phyloP scores from a whole-genome alignment of 2,113 vertebrate genomes.

The Melanerpes aurifrons region DNA sequence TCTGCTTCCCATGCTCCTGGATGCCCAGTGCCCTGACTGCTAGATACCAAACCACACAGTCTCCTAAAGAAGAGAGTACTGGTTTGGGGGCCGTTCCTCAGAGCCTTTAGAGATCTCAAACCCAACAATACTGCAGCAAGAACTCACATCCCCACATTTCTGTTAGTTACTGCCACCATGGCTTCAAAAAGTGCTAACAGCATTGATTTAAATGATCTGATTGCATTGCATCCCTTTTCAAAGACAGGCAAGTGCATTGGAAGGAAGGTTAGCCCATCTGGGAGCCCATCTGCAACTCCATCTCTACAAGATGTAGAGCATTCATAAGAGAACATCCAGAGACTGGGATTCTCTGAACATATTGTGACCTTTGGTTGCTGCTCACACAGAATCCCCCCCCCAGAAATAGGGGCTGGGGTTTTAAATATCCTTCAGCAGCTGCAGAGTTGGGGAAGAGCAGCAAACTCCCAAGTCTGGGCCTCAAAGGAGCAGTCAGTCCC shows the following conservation, averaged over 20 bases:
- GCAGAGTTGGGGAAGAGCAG: slow-evolving; percentile 10
- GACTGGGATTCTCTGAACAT: slow-evolving; percentile 61
- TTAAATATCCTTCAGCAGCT: slow-evolving; percentile 52
- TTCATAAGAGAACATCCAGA: slow-evolving; percentile 66
- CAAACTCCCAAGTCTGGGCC: background rate
- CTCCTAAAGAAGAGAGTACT: background rate
- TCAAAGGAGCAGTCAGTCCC: slow-evolving; percentile 45
- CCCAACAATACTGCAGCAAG: background rate
- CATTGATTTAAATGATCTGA: slow-evolving; percentile 49
- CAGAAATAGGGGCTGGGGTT: slow-evolving; percentile 24
- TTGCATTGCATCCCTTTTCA: slow-evolving; percentile 42
- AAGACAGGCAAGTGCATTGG: slow-evolving; percentile 17
- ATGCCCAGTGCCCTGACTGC: background rate
- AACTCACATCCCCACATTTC: background rate
- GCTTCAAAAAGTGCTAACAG: slow-evolving; percentile 56
- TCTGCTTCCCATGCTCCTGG: background rate
- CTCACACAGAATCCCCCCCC: slow-evolving; percentile 37
- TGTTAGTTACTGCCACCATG: slow-evolving; percentile 29
- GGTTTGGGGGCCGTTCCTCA: background rate
- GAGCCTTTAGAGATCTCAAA: background rate
- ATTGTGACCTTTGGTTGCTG: slow-evolving; percentile 71
- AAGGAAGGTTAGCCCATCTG: slow-evolving; percentile 67
- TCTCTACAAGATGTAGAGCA: slow-evolving; percentile 28
- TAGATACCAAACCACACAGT: background rate
- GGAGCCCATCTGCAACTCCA: slow-evolving; percentile 63